Evolutionary conservation across 2,888 invertebrate genomes (phyloP).

Genomic region (Andrena hattorfiana): DNA sequence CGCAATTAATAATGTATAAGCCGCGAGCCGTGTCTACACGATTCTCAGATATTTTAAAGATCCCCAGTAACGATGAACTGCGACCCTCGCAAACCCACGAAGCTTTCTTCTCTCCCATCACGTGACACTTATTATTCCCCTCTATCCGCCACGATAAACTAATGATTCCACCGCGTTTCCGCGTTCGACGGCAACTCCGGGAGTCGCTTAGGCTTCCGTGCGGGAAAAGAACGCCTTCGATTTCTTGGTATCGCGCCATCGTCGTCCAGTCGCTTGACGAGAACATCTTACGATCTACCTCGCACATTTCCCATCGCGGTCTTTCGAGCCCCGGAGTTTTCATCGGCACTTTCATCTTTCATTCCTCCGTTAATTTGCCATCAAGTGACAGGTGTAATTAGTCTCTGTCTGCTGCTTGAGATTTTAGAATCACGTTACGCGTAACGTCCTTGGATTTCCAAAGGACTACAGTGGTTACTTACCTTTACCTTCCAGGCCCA

Average conservation of each 20-base stretch:
- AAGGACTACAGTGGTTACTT: neutral
- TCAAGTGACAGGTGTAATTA: conserved; percentile 9
- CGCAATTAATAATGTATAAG: conserved; percentile 63
- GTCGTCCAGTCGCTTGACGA: neutral
- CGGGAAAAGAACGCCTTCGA: conserved; percentile 12
- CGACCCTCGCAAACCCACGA: conserved; percentile 40
- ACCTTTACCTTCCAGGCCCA: too few relatives aligned
- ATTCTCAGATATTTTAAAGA: conserved; percentile 47
- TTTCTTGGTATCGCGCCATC: neutral
- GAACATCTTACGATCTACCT: neutral
- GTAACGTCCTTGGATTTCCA: neutral
- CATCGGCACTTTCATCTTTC: conserved; percentile 40
- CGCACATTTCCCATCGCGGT: conserved; percentile 20
- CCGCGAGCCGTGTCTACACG: conserved; percentile 42
- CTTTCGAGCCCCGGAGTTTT: conserved; percentile 2
- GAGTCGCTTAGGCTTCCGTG: conserved; percentile 15
- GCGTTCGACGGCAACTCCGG: conserved; percentile 8
- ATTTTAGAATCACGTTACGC: conserved; percentile 12
- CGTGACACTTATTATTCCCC: conserved; percentile 59
- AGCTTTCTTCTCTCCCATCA: conserved; percentile 58
- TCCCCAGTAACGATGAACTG: conserved; percentile 47
- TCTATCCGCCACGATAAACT: conserved; percentile 34
- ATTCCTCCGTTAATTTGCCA: conserved; percentile 47
- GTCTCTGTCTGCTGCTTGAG: conserved; percentile 29
- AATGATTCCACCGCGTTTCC: conserved; percentile 49